These are phyloP conservation scores for Erythrocercus mccallii DNA, from an alignment of 2,113 vertebrate species.

Conservation along the genomic window DNA sequence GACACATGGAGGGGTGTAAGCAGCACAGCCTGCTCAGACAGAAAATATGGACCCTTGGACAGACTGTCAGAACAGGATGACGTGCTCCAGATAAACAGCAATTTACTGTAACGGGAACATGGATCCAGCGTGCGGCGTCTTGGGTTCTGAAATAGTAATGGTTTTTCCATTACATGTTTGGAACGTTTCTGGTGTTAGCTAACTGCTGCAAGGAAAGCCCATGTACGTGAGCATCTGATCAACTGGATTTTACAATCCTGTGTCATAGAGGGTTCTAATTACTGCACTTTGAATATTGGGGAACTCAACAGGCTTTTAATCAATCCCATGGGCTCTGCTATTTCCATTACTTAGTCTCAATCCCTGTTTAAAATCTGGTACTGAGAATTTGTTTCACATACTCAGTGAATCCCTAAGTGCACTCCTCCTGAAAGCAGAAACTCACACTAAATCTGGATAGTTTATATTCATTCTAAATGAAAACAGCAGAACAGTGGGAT, in stretches of 20 bases:
- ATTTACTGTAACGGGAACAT: not conserved
- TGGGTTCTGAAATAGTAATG: not conserved
- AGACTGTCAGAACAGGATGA: not conserved
- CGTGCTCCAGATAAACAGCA: not conserved
- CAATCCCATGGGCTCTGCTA: not conserved
- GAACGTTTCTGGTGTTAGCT: slow-evolving; percentile 13
- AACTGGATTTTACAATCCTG: not conserved
- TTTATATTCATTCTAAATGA: not conserved
- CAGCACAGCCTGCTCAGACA: not conserved
- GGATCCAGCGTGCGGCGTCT: not conserved
- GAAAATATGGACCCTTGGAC: not conserved
- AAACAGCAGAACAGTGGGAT: slow-evolving; percentile 19
- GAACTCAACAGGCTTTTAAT: not conserved
- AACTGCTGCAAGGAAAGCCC: not conserved
- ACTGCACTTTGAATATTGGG: not conserved
- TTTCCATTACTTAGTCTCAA: slow-evolving; percentile 26
- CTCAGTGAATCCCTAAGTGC: slow-evolving; percentile 15
- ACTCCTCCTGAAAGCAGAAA: not conserved
- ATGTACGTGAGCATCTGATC: slow-evolving; percentile 13
- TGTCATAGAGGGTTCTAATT: slow-evolving; percentile 6
- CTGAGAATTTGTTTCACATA: slow-evolving; percentile 13
- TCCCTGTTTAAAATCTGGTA: not conserved
- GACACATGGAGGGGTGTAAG: not conserved
- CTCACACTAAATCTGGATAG: not conserved
- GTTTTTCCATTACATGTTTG: not conserved